Evolutionary conservation across 1,140 invertebrate species (phyloP).

Genomic region (Coptotermes formosanus): DNA sequence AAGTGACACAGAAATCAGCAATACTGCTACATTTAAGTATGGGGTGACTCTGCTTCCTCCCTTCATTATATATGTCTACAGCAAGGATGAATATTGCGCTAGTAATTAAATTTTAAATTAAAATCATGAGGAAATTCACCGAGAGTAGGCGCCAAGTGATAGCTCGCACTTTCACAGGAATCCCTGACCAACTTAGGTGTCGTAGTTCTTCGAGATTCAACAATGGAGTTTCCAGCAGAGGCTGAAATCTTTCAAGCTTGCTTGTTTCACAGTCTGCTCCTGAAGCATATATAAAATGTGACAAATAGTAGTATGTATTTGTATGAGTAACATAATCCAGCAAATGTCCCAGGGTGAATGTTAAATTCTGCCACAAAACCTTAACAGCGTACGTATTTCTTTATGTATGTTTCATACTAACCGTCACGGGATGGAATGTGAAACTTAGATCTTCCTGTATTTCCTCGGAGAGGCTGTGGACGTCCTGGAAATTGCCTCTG

Average conservation of each 20-base stretch:
- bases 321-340: no score
- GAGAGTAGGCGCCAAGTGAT: conserved; percentile 74
- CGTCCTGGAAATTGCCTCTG: conserved; percentile 48
- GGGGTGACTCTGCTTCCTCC: no score
- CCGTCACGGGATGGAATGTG: conserved; percentile 51
- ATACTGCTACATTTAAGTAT: not conserved
- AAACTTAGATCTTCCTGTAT: conserved; percentile 46
- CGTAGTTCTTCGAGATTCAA: conserved; percentile 83
- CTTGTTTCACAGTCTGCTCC: conserved; percentile 60
- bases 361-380: no score
- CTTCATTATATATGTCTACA: not conserved
- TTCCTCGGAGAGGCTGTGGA: conserved; percentile 46
- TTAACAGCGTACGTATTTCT: not conserved
- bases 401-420: not conserved
- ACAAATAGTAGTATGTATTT: no score
- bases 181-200: conserved; percentile 92
- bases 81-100: not conserved
- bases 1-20: not conserved
- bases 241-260: conserved; percentile 80
- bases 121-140: conserved; percentile 50
- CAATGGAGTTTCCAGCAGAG: conserved; percentile 67
- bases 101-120: conserved; percentile 12
- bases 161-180: conserved; percentile 79
- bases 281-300: conserved; percentile 14
- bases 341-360: no score